Conservation (phyloP, 2,797 vertebrate genomes). For the Micropoecilia bifurca region DNA sequence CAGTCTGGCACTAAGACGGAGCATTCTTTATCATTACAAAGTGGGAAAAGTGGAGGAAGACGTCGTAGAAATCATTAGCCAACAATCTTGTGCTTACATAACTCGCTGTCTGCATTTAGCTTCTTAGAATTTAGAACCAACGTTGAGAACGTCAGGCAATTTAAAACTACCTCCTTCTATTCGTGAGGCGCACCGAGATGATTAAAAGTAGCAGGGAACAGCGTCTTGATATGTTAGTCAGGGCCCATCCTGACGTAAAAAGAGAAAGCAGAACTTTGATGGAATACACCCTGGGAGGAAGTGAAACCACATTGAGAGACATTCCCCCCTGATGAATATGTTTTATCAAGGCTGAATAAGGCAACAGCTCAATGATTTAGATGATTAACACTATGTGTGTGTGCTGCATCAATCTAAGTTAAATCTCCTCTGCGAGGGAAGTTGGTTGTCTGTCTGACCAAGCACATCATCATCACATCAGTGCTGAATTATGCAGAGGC, state of each 20-base stretch:
- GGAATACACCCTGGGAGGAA: constrained; percentile 11
- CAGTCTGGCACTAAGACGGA: constrained; percentile 21
- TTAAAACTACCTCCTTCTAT: not conserved
- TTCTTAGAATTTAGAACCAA: not conserved
- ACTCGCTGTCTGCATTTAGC: not conserved
- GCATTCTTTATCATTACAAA: constrained; percentile 9
- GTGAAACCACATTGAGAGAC: constrained; percentile 21
- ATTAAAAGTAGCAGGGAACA: not conserved
- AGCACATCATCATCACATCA: constrained; percentile 67
- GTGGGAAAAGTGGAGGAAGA: not conserved
- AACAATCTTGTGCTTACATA: not conserved
- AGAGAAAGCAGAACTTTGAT: constrained; percentile 18
- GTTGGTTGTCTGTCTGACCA: constrained; percentile 62
- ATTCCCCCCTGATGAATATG: constrained; percentile 37
- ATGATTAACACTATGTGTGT: constrained; percentile 49
- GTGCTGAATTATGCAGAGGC: constrained; percentile 67
- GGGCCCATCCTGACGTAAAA: constrained; percentile 1
- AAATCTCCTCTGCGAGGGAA: constrained; percentile 51
- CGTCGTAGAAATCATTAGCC: constrained; percentile 1
- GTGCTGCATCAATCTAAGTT: constrained; percentile 54
- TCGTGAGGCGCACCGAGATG: not conserved
- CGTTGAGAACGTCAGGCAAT: not conserved
- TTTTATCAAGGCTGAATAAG: constrained; percentile 47
- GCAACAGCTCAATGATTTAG: constrained; percentile 51
- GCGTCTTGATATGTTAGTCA: constrained; percentile 6